Evolutionary conservation across 2,888 invertebrate genomes (phyloP), one percentile per base, ranked within the genome.

Genomic region (Molorchus minor): DNA sequence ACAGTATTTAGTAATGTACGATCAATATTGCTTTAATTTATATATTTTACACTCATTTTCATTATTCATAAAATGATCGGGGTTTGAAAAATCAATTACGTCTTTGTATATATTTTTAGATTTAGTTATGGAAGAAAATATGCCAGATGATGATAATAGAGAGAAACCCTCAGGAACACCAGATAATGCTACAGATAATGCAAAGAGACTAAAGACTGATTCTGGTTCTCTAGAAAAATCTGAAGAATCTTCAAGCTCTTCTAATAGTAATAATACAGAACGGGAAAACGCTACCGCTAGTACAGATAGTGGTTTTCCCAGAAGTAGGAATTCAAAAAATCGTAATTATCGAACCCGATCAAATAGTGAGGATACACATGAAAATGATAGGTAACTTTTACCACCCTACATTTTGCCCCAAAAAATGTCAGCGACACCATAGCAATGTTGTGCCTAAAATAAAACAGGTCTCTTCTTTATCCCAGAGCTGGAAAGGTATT

Each of bases 151-250:
- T 56, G 69, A 68, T 38, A 65, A 63, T 54, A 59, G 43, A 33
- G 52, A 61, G 25, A 61, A 56, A 61, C 38, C 55, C 17, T 54
- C 56, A 15, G 40, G 56, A 45, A 59, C 56, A 46, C 44, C 55
- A n/a, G 58, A 60, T 4, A 59, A 57, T 38, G 41, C 61, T 13
- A 53, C 41, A 35, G 69, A 69, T 17, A 69, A 67, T 40, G 67
- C 64, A 12, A 78, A 79, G 69, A 71, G 78, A 38, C 63, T 78
- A 36, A 77, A 75, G 68, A 77, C 75, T 47, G 74, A 71, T 51
- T 60, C 56, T 7, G 43, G 30, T 29, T 45, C 54, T 19, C 52
- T 63, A 43, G 71, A 69, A 43, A 63, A 59, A 52, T 66, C 67
- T n/a, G 71, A 73, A 43, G 73, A 74, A 46, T 70, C 67, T 13